Conservation (phyloP, 2,113 vertebrate species). For the Neodontobutis hainanensis region DNA sequence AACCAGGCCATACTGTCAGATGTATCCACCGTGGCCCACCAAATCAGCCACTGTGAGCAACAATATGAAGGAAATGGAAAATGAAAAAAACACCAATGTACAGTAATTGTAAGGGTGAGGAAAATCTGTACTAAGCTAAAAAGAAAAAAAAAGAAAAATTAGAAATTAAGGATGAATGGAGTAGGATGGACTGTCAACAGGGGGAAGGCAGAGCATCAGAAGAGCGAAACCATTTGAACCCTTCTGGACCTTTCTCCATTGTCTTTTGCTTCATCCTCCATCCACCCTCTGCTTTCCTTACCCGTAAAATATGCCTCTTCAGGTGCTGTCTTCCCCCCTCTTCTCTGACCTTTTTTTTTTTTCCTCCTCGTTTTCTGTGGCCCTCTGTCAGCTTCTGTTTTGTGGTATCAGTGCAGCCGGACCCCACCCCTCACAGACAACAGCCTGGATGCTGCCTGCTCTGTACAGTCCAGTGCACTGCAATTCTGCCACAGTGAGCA, state of each 20-base stretch:
- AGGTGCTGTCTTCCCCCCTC: slow-evolving; percentile 71
- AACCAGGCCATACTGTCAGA: slow-evolving; percentile 56
- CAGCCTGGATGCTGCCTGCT: slow-evolving; percentile 77
- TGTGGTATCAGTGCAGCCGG: slow-evolving; percentile 73
- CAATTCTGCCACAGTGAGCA: slow-evolving; percentile 78
- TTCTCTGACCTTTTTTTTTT: slow-evolving; percentile 51
- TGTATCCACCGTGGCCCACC: slow-evolving; percentile 46
- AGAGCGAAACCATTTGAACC: slow-evolving; percentile 43
- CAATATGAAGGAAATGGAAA: slow-evolving; percentile 25
- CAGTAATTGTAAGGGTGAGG: slow-evolving; percentile 10
- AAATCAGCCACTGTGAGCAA: slow-evolving; percentile 22
- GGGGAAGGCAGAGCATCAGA: slow-evolving; percentile 32
- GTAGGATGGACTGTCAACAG: slow-evolving; percentile 37
- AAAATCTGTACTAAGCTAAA: slow-evolving; percentile 9
- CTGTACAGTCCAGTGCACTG: slow-evolving; percentile 76
- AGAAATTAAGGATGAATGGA: slow-evolving; percentile 28
- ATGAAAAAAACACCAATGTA: slow-evolving; percentile 29
- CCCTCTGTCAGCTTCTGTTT: slow-evolving; percentile 66
- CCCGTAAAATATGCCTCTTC: slow-evolving; percentile 80
- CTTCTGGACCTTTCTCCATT: slow-evolving; percentile 66
- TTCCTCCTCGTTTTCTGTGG: slow-evolving; percentile 54
- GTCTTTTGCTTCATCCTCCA: slow-evolving; percentile 55
- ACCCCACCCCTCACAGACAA: slow-evolving; percentile 82
- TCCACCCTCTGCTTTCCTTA: slow-evolving; percentile 64
- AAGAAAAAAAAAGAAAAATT: neutral